A percentile compares a stretch with the other conserved stretches of the same genome.
Conservation (phyloP, 2,888 invertebrate species). For the Scaptomyza caliginosa region DNA sequence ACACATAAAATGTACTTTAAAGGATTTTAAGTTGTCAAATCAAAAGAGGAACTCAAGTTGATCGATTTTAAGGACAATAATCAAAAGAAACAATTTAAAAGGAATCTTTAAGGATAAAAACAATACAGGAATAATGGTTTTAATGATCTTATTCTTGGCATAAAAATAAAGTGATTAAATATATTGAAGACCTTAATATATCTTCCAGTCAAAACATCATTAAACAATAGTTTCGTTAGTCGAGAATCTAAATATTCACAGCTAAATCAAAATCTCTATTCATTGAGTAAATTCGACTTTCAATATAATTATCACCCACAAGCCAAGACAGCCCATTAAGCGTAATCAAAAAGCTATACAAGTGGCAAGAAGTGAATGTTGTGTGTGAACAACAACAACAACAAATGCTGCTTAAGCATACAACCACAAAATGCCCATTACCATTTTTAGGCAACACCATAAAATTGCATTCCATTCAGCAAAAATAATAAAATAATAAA, state of each 20-base stretch:
- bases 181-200: too few relatives aligned
- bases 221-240: too few relatives aligned
- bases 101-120: too few relatives aligned
- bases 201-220: too few relatives aligned
- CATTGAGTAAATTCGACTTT: background rate
- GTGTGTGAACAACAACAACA: slow-evolving; percentile 21
- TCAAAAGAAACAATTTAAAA: too few relatives aligned
- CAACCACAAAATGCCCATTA: slow-evolving; percentile 48
- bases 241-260: too few relatives aligned
- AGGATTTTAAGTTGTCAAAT: background rate
- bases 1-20: background rate
- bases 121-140: too few relatives aligned
- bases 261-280: background rate
- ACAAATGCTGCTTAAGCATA: slow-evolving; percentile 1
- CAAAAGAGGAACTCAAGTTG: too few relatives aligned
- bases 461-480: slow-evolving; percentile 24
- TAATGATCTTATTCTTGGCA: too few relatives aligned
- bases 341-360: slow-evolving; percentile 21
- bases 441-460: slow-evolving; percentile 42
- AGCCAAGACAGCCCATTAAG: slow-evolving; percentile 12
- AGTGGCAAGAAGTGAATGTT: slow-evolving; percentile 61
- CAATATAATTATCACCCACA: slow-evolving; percentile 1
- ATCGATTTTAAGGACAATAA: too few relatives aligned
- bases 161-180: too few relatives aligned
- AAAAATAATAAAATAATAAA: slow-evolving; percentile 52